Percentiles rank a stretch among this genome's conserved stretches.
Conservation (phyloP, 2,113 vertebrate genomes). For the Todiramphus chloris region DNA sequence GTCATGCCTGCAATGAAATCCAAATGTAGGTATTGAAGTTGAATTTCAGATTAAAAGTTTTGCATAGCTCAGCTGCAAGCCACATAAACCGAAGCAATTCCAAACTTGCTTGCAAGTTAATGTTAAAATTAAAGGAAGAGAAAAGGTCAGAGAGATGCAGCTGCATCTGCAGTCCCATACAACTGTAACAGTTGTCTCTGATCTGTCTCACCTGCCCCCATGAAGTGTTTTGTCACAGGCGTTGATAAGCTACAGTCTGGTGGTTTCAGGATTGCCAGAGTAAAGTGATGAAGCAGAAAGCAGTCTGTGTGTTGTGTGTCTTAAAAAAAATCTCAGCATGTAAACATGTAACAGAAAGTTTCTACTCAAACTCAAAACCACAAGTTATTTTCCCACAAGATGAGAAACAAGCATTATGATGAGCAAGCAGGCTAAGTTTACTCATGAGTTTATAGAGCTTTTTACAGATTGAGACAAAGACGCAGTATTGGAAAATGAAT, state of each 20-base stretch:
- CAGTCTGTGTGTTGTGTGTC: not conserved
- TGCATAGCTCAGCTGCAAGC: not conserved
- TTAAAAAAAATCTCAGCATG: not conserved
- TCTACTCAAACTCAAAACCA: not conserved
- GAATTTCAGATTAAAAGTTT: slow-evolving; percentile 11
- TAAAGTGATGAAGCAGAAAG: not conserved
- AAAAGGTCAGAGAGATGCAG: not conserved
- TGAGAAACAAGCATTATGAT: not conserved
- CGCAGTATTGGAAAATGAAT: not conserved
- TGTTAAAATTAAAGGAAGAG: not conserved
- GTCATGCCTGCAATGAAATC: slow-evolving; percentile 33
- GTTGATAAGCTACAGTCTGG: not conserved
- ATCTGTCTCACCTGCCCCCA: not conserved
- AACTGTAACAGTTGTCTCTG: not conserved
- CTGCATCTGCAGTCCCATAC: not conserved
- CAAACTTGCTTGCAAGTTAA: not conserved
- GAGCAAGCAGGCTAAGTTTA: not conserved
- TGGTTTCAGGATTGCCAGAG: not conserved
- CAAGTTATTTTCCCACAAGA: slow-evolving; percentile 9
- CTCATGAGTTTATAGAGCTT: not conserved
- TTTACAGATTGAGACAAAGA: not conserved
- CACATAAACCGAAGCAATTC: not conserved
- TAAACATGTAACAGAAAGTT: not conserved
- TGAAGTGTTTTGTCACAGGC: not conserved
- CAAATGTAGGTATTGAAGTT: slow-evolving; percentile 27